These are phyloP conservation scores for Geotrupes spiniger DNA, from an alignment of 2,888 invertebrate species.

Conservation along the genomic window DNA sequence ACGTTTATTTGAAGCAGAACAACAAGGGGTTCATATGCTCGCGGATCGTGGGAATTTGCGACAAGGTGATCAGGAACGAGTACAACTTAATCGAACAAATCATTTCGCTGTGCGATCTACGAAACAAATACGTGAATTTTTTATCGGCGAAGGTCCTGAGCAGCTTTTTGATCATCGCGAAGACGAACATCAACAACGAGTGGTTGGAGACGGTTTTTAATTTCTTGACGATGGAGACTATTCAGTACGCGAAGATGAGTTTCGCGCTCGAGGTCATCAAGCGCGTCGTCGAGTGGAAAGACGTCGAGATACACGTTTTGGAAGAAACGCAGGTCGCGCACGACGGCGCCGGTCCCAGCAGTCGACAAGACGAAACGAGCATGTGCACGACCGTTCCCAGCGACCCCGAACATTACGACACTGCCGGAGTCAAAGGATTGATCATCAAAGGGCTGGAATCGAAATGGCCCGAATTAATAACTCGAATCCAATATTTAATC, in stretches of 20 bases:
- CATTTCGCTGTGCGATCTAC: slow-evolving; percentile 73
- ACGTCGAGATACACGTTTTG: slow-evolving; percentile 74
- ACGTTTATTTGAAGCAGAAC: slow-evolving; percentile 82
- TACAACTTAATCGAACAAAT: slow-evolving; percentile 83
- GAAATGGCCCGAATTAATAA: slow-evolving; percentile 80
- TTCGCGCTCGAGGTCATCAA: slow-evolving; percentile 83
- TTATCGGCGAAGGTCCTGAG: slow-evolving; percentile 77
- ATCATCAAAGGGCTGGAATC: slow-evolving; percentile 82
- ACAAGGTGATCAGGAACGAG: slow-evolving; percentile 75
- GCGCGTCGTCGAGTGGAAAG: slow-evolving; percentile 86
- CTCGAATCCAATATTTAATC: slow-evolving; percentile 62
- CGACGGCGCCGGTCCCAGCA: slow-evolving; percentile 39
- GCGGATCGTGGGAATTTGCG: slow-evolving; percentile 75
- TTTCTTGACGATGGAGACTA: slow-evolving; percentile 65
- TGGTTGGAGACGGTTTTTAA: slow-evolving; percentile 78
- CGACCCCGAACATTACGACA: slow-evolving; percentile 80
- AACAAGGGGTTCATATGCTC: slow-evolving; percentile 79
- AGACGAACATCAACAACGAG: slow-evolving; percentile 74
- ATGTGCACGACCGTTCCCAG: slow-evolving; percentile 62
- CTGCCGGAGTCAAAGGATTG: slow-evolving; percentile 80
- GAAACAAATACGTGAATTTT: slow-evolving; percentile 78
- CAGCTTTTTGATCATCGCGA: slow-evolving; percentile 79
- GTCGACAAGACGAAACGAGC: slow-evolving; percentile 26
- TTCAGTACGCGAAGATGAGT: slow-evolving; percentile 70
- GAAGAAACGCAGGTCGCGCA: slow-evolving; percentile 59